phyloP scores from a whole-genome alignment of 2,888 invertebrate species.

The Aplocera efformata region DNA sequence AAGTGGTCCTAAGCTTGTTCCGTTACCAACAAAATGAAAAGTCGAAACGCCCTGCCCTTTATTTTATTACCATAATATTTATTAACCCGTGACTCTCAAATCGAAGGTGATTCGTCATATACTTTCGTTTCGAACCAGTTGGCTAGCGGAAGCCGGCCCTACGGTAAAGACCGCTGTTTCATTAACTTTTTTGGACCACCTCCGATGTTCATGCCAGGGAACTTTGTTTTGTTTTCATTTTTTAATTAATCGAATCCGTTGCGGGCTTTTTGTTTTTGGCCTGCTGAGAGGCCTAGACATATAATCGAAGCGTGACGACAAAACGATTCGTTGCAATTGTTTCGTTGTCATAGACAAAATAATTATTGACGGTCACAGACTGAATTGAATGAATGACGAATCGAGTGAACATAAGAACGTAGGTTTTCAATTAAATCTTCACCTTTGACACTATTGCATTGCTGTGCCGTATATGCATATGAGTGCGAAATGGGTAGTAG shows the following conservation, averaged over 20 bases:
- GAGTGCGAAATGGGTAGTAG: no score
- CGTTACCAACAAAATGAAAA: no score
- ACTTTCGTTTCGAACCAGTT: conserved; percentile 31
- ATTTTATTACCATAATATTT: no score
- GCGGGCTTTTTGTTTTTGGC: not conserved
- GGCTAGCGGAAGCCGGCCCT: conserved; percentile 27
- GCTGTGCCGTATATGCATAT: no score
- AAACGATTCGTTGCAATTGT: conserved; percentile 5
- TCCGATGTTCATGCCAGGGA: conserved; percentile 22
- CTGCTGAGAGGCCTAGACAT: not conserved
- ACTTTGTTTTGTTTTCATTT: conserved; percentile 19
- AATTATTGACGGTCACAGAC: no score
- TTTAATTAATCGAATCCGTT: conserved; percentile 17
- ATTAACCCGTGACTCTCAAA: not conserved
- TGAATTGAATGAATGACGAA: no score
- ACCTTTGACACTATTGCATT: no score
- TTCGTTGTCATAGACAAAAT: no score
- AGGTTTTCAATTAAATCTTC: no score
- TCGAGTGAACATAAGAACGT: no score
- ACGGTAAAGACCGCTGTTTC: conserved; percentile 30
- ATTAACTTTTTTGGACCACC: conserved; percentile 46
- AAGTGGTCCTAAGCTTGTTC: no score
- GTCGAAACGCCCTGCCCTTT: no score
- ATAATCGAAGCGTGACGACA: conserved; percentile 2
- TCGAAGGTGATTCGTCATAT: conserved; percentile 20